Base-by-base conservation (phyloP, 2,888 invertebrate species). In the Lasioglossum zephyrum region DNA sequence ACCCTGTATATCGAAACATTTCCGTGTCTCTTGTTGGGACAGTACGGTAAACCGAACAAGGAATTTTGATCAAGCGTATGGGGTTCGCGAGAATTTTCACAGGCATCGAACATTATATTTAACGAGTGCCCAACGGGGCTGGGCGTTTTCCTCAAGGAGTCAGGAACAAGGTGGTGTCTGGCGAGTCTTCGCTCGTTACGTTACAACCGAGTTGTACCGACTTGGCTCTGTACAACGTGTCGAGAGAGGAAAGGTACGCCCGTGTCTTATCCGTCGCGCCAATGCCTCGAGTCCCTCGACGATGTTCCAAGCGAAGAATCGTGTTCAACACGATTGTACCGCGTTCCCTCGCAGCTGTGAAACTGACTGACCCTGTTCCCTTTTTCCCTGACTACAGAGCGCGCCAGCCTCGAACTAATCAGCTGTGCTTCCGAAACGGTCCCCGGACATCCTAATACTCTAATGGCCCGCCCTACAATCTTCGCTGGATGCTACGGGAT, bases 241-340 rank as follows among this genome's bases (percentile, higher is more conserved):
- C 66, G 41, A 26, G 76, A 77, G 75, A 60, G 41, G 75, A 77
- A 31, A 77, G 76, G 31, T 31, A 77, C 18, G 76, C 76, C 66
- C 75, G n/a, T 49, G 73, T 79, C 63, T 77, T 83, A 49, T 76
- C 73, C 72, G 18, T 73, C 9, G 53, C 16, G 53, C 49, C 70
- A 74, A 85, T 79, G 57, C 36, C 73, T n/a, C 36, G 39, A 72
- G 60, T 74, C 70, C 73, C 75, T 53, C 66, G 53, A 60, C 73
- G 72, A 49, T 75, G 66, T 69, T 69, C 73, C 72, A 66, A 63
- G 63, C 77, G 79, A 77, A 76, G 75, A 69, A 76, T 73, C 26
- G 72, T 76, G 72, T 53, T 66, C 63, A 41, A 72, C 49, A 66
- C 72, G 73, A 79, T 57, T 36, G 36, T 70, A 82, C 79, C 66